These are phyloP conservation scores for Hymenopus coronatus DNA, from an alignment of 2,888 invertebrate genomes.

Conservation along the genomic window DNA sequence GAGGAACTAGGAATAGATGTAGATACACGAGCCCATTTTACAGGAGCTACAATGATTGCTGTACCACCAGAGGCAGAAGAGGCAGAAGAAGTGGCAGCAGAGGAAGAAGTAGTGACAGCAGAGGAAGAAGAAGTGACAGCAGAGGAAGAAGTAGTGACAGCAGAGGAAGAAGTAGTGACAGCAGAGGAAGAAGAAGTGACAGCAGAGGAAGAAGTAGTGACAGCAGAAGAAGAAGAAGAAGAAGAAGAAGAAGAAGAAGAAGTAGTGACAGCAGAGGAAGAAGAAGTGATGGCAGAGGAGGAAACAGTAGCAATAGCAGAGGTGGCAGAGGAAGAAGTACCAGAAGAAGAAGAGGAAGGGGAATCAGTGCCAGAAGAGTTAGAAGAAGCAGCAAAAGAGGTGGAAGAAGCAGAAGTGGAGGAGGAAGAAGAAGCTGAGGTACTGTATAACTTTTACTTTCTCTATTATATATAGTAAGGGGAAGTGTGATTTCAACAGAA, in stretches of 20 bases:
- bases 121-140: not conserved
- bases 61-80: no score
- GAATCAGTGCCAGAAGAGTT: no score
- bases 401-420: not conserved
- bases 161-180: not conserved
- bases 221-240: not conserved
- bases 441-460: no score
- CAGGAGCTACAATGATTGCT: no score
- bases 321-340: not conserved
- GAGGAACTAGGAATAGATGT: not conserved
- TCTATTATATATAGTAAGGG: no score
- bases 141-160: not conserved
- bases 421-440: not conserved
- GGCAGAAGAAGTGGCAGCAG: not conserved
- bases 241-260: not conserved
- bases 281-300: not conserved
- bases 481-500: no score
- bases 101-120: not conserved
- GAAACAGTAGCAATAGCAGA: no score
- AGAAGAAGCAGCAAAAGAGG: not conserved
- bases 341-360: not conserved
- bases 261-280: not conserved
- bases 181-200: not conserved
- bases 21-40: no score
- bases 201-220: not conserved